Conservation (phyloP, 1,140 invertebrate genomes). For the Microvelia longipes region DNA sequence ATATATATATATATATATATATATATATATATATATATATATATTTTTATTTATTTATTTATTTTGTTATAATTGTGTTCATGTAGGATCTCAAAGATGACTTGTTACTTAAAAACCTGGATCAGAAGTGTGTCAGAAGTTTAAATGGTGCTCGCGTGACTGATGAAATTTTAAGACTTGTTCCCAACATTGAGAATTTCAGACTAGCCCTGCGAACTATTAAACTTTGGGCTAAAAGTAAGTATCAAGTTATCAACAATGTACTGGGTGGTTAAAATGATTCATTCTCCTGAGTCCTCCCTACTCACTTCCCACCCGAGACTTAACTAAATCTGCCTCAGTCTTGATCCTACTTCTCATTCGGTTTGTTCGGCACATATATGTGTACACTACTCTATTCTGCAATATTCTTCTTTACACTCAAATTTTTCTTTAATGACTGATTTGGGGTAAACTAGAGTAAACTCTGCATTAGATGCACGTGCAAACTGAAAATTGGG, state of each 20-base stretch:
- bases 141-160: slow-evolving; percentile 97
- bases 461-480: no score
- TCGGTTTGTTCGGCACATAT: no score
- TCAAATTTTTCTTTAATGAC: no score
- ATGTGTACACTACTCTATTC: no score
- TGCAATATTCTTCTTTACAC: no score
- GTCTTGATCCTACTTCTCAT: no score
- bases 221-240: slow-evolving; percentile 98
- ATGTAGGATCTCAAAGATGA: slow-evolving; percentile 76
- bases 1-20: no score
- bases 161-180: slow-evolving; percentile 89
- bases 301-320: not conserved
- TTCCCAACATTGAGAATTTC: slow-evolving; percentile 91
- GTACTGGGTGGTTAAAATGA: not conserved
- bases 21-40: no score
- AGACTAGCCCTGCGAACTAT: slow-evolving; percentile 82
- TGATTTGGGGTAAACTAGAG: no score
- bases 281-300: not conserved
- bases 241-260: slow-evolving; percentile 36
- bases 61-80: slow-evolving; percentile 5
- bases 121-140: slow-evolving; percentile 90
- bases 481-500: no score
- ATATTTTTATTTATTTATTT: not conserved
- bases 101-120: slow-evolving; percentile 82
- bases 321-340: not conserved